These are phyloP conservation scores for Botia almorhae DNA, from an alignment of 2,797 vertebrate genomes.

Conservation along the genomic window DNA sequence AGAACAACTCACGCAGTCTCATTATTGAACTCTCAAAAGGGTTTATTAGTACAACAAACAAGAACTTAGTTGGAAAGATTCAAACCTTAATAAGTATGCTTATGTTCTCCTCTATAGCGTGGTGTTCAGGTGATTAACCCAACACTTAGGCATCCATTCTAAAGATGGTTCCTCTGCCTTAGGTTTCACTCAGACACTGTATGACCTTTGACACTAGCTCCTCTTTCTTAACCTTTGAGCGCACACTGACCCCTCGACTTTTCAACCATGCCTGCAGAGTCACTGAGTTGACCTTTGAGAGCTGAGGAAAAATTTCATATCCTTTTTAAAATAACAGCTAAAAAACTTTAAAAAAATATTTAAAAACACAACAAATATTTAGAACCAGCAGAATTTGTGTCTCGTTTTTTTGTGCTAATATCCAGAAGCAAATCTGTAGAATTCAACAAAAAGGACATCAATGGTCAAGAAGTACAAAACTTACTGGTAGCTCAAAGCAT, in stretches of 20 bases:
- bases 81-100: not conserved
- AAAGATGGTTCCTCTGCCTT: slow-evolving; percentile 40
- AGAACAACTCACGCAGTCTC: not conserved
- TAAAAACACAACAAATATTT: not conserved
- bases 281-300: slow-evolving; percentile 65
- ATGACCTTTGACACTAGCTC: slow-evolving; percentile 79
- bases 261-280: slow-evolving; percentile 74
- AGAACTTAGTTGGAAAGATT: slow-evolving; percentile 13
- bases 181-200: slow-evolving; percentile 70
- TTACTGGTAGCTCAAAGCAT: not conserved
- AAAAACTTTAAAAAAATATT: not conserved
- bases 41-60: slow-evolving; percentile 17
- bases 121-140: slow-evolving; percentile 33
- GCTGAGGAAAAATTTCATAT: slow-evolving; percentile 57
- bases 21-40: not conserved
- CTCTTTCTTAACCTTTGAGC: slow-evolving; percentile 73
- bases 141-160: slow-evolving; percentile 19
- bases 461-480: not conserved
- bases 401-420: too few relatives aligned
- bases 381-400: not conserved
- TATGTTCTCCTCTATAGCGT: not conserved
- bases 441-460: not conserved
- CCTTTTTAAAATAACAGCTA: not conserved
- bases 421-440: not conserved
- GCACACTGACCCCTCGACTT: slow-evolving; percentile 64